A percentile compares a stretch with the other conserved stretches of the same genome.
phyloP scores from a whole-genome alignment of 2,888 invertebrate genomes.

The Drosophila seclusa region DNA sequence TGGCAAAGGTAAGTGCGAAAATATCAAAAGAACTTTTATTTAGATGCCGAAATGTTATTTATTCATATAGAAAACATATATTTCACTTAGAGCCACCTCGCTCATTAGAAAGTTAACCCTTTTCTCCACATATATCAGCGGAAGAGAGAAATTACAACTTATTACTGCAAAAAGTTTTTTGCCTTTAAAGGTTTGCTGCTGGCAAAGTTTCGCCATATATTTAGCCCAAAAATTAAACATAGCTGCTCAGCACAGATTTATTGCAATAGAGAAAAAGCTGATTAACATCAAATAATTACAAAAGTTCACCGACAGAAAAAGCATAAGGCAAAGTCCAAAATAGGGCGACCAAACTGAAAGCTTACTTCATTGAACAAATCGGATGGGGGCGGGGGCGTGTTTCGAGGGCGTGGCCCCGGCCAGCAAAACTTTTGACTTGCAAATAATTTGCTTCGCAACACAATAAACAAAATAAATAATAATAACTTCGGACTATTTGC shows the following conservation, averaged over 20 bases:
- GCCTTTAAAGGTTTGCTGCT: conserved; percentile 13
- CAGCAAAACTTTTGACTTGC: conserved; percentile 66
- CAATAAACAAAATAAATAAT: conserved; percentile 83
- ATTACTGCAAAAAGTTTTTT: conserved; percentile 15
- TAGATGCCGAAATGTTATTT: neutral
- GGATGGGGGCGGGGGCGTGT: neutral
- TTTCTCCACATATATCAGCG: conserved; percentile 1
- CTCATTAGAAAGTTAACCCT: conserved; percentile 33
- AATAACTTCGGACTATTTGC: conserved; percentile 70
- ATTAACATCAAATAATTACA: conserved; percentile 82
- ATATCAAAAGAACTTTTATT: neutral
- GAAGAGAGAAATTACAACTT: conserved; percentile 3
- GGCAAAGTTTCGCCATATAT: conserved; percentile 55
- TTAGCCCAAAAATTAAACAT: conserved; percentile 4
- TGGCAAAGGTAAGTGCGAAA: conserved; percentile 87
- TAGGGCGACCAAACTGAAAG: conserved; percentile 35
- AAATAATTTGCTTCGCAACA: conserved; percentile 81
- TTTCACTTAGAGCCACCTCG: conserved; percentile 19
- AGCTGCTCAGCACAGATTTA: conserved; percentile 53
- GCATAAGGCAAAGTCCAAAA: conserved; percentile 60
- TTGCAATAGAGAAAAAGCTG: conserved; percentile 68
- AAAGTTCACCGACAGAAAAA: conserved; percentile 71
- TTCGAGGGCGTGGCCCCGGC: conserved; percentile 12
- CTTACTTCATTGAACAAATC: conserved; percentile 66
- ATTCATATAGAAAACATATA: conserved; percentile 1